Percentiles rank a stretch among this genome's conserved stretches.
Evolutionary conservation across 2,113 vertebrate genomes (phyloP).

Genomic region (Petromus typicus): DNA sequence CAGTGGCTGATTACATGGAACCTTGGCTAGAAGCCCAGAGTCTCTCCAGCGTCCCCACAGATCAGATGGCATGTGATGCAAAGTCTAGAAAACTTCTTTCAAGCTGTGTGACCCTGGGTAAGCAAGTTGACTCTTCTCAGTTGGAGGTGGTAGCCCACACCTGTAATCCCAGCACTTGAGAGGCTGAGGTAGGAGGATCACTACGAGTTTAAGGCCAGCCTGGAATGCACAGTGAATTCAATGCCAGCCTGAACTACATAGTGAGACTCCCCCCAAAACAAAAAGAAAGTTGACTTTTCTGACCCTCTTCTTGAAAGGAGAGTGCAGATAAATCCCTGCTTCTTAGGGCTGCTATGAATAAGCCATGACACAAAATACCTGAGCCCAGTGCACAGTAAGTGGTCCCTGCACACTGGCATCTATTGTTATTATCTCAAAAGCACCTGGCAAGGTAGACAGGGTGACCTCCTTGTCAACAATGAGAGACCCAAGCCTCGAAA

Average conservation of each 20-base stretch:
- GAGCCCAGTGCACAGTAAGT: not conserved
- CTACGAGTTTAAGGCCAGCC: not conserved
- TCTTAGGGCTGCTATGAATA: not conserved
- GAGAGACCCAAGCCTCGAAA: not conserved
- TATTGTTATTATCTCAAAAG: not conserved
- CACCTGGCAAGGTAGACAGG: not conserved
- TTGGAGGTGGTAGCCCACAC: not conserved
- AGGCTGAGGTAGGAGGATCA: not conserved
- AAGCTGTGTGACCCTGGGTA: not conserved
- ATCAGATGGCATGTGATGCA: not conserved
- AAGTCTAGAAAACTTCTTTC: not conserved
- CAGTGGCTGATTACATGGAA: rapidly evolving
- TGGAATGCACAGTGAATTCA: not conserved
- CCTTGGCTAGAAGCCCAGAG: not conserved
- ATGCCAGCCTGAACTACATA: not conserved
- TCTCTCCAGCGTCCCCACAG: not conserved
- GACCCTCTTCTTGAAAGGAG: not conserved
- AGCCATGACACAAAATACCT: not conserved
- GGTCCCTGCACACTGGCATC: not conserved
- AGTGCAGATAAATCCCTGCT: not conserved
- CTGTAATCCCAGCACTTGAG: not conserved
- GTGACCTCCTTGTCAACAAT: not conserved
- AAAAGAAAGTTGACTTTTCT: not conserved
- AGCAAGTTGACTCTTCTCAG: not conserved
- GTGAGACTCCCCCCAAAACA: not conserved